Evolutionary conservation across 2,888 invertebrate species (phyloP).

Genomic region (Timandra comae): DNA sequence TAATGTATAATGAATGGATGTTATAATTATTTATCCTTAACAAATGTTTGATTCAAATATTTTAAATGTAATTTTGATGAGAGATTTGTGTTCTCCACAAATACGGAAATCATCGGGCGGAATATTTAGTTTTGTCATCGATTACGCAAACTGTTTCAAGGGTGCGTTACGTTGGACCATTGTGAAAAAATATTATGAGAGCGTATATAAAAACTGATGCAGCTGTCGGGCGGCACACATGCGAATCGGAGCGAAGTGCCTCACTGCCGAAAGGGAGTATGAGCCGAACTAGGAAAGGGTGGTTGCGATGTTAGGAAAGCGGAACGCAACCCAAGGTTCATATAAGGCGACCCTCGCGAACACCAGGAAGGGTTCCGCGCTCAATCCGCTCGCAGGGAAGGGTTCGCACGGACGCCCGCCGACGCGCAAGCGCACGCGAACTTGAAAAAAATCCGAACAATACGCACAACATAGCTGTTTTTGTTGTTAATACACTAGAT

Average conservation of each 20-base stretch:
- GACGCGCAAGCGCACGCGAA: constrained; percentile 76
- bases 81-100: constrained; percentile 56
- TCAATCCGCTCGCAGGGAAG: constrained; percentile 59
- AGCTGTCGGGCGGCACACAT: constrained; percentile 74
- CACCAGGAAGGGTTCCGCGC: constrained; percentile 64
- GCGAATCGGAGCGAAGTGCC: constrained; percentile 63
- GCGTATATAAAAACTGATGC: constrained; percentile 73
- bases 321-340: constrained; percentile 22
- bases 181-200: constrained; percentile 71
- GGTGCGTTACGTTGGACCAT: constrained; percentile 65
- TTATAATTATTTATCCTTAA: too few relatives aligned
- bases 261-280: constrained; percentile 39
- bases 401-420: constrained; percentile 68
- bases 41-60: too few relatives aligned
- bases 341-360: constrained; percentile 50
- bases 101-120: constrained; percentile 76
- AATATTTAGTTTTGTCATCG: constrained; percentile 78
- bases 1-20: too few relatives aligned
- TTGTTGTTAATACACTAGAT: constrained; percentile 74
- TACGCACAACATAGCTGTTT: constrained; percentile 67
- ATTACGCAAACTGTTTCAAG: constrained; percentile 78
- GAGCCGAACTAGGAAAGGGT: constrained; percentile 24
- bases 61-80: constrained; percentile 22
- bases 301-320: constrained; percentile 35
- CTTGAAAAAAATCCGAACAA: constrained; percentile 69